Evolutionary conservation across 2,888 invertebrate genomes (phyloP), one percentile per base, ranked within the genome.

Genomic region (Drosophila ezoana): DNA sequence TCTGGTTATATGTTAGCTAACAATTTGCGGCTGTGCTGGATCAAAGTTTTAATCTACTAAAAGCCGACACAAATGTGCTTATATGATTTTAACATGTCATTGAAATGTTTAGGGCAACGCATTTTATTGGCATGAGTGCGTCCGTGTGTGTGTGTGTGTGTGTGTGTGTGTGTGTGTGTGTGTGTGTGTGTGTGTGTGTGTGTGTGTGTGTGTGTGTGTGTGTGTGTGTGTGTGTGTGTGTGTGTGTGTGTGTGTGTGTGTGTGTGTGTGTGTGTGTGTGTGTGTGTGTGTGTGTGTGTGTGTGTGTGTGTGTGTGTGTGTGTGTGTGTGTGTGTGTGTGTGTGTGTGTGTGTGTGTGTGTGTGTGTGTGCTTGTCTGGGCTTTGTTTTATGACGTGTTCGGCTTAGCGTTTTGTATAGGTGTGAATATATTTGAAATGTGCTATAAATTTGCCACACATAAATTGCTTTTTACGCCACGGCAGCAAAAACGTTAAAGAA

Each of bases 21-120:
- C 76, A 64, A 65, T 76, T 72, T 73, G 57, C 61, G 71, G 76
- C 43, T 67, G 53, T 68, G 60, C 38, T 44, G 54, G 58, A 61
- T 72, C 69, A 75, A 82, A 73, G 58, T 82, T 85, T 81, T 85
- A 85, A 87, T 85, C 87, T 70, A 69, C 83, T 81, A 79, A 85
- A 87, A 76, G 87, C 83, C 60, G 76, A 53, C 57, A 58, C 52
- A 65, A 67, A 71, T 69, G 59, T 62, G 80, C 69, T 78, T 80
- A 65, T 67, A 43, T 45, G 66, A 69, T 69, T 63, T 53, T 56
- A 69, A 60, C 73, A 65, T 64, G 77, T 68, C 80, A 75, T 54
- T 57, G 20, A 60, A 62, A 60, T 48, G 33, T 3, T 18, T 14
- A 37, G 14, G 23, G 37, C 47, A 16, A 9, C 18, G 14, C 28